phyloP scores from a whole-genome alignment of 2,797 vertebrate species.

The Tokudaia muenninki region DNA sequence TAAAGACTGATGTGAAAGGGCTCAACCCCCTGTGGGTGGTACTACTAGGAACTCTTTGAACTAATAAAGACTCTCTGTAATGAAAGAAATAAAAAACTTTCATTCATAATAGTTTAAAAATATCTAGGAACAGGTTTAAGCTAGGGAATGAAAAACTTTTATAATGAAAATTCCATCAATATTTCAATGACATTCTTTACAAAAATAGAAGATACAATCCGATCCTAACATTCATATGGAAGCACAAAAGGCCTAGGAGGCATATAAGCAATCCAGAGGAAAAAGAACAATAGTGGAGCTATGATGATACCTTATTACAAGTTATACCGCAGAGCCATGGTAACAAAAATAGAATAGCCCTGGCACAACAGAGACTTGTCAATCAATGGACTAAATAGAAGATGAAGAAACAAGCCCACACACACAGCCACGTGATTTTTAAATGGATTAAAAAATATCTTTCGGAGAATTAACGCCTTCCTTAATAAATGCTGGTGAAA shows the following conservation, averaged over 20 bases:
- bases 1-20: neutral
- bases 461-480: neutral
- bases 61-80: neutral
- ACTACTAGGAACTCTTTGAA: neutral
- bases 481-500: neutral
- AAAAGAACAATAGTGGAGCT: neutral
- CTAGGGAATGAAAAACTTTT: neutral
- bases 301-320: neutral
- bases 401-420: neutral
- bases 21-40: neutral
- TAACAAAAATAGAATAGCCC: neutral
- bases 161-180: neutral
- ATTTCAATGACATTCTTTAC: neutral
- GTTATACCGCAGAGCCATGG: neutral
- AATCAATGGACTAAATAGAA: neutral
- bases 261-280: neutral
- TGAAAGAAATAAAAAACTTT: neutral
- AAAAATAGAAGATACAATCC: neutral
- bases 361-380: neutral
- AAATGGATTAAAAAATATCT: neutral
- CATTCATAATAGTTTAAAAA: neutral
- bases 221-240: neutral
- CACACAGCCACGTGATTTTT: neutral
- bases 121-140: neutral
- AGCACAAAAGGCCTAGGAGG: neutral